These are phyloP conservation scores for Clarias platycephalus DNA, from an alignment of 2,797 vertebrate genomes.

Conservation along the genomic window DNA sequence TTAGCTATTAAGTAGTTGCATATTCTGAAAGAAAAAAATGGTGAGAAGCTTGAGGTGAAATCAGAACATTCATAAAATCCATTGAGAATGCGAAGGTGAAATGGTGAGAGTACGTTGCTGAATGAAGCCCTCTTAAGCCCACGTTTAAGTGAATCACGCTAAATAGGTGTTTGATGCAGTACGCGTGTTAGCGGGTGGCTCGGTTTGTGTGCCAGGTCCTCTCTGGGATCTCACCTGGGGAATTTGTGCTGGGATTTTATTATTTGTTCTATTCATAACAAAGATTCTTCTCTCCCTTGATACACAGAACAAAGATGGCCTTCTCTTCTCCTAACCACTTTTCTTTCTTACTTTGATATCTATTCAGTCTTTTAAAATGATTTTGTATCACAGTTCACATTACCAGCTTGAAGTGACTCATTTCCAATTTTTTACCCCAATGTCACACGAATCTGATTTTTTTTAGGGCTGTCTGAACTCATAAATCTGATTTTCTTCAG, in stretches of 20 bases:
- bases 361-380: not conserved
- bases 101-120: slow-evolving; percentile 3
- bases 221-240: slow-evolving; percentile 40
- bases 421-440: no score
- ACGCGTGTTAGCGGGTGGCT: slow-evolving; percentile 59
- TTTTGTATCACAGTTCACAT: not conserved
- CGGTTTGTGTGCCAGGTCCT: slow-evolving; percentile 39
- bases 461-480: no score
- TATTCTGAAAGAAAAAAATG: slow-evolving; percentile 10
- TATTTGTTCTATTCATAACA: slow-evolving; percentile 53
- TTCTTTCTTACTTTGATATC: not conserved
- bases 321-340: not conserved
- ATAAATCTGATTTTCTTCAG: no score
- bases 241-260: slow-evolving; percentile 50
- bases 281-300: slow-evolving; percentile 52
- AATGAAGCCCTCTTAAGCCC: slow-evolving; percentile 34
- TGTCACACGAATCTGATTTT: no score
- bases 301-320: not conserved
- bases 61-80: slow-evolving; percentile 1
- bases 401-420: no score
- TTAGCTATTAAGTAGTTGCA: slow-evolving; percentile 6
- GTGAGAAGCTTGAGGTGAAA: slow-evolving; percentile 8
- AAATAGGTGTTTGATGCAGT: slow-evolving; percentile 47
- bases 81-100: slow-evolving; percentile 23
- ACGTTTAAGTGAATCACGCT: slow-evolving; percentile 57